These are phyloP conservation scores for Lethocerus indicus DNA, from an alignment of 1,140 invertebrate genomes.

Conservation along the genomic window DNA sequence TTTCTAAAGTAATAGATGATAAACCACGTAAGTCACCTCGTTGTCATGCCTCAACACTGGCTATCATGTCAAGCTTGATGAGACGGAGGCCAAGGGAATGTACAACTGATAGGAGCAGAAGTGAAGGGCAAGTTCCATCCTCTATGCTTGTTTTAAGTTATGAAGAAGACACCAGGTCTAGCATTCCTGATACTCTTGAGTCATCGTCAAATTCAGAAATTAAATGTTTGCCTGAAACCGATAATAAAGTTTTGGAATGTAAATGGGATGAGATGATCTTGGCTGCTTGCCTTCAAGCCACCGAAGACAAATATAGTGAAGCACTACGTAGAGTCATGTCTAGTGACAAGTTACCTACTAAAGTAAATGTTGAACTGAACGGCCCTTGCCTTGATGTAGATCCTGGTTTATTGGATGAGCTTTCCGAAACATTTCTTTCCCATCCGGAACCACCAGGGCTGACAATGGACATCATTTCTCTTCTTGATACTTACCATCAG, in stretches of 20 bases:
- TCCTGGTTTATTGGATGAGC: neutral
- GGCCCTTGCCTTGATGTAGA: neutral
- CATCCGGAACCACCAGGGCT: neutral
- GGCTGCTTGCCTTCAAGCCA: neutral
- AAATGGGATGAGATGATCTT: neutral
- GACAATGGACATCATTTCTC: neutral
- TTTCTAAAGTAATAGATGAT: constrained; percentile 22
- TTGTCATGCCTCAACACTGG: constrained; percentile 67
- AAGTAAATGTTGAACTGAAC: neutral
- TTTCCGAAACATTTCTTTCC: neutral
- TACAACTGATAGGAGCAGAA: no score
- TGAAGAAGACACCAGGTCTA: constrained; percentile 5
- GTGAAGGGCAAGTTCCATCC: no score
- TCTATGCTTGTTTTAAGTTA: constrained; percentile 4
- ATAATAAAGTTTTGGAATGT: no score
- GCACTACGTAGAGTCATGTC: neutral
- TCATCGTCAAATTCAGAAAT: neutral
- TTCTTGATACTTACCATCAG: neutral
- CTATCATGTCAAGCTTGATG: constrained; percentile 49
- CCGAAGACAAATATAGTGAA: neutral
- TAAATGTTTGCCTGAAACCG: no score
- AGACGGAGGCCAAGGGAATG: constrained; percentile 8
- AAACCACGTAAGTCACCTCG: constrained; percentile 65
- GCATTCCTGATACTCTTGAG: constrained; percentile 7
- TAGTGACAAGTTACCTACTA: constrained; percentile 1